Conservation (phyloP, 2,888 invertebrate genomes). For the Diploptera punctata region DNA sequence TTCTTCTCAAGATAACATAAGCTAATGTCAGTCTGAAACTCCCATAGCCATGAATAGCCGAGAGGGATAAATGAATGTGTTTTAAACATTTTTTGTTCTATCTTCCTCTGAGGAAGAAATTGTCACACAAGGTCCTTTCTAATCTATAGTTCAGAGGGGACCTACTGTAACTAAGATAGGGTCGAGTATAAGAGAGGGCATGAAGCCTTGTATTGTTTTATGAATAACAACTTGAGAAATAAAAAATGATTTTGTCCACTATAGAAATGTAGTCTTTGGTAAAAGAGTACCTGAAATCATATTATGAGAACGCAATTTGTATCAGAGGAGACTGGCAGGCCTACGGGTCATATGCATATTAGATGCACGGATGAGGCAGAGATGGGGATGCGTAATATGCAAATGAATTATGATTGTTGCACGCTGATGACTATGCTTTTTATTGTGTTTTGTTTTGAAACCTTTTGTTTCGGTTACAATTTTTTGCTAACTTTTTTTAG, state of each 20-base stretch:
- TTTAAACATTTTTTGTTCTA: constrained; percentile 30
- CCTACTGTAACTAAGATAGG: constrained; percentile 1
- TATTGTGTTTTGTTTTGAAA: constrained; percentile 6
- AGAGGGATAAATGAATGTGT: constrained; percentile 24
- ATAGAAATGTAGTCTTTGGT: constrained; percentile 12
- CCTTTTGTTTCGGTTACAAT: background rate
- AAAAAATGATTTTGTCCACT: constrained; percentile 9
- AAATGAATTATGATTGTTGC: background rate
- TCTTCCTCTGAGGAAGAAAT: constrained; percentile 1
- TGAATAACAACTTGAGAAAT: constrained; percentile 5
- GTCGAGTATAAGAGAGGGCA: background rate
- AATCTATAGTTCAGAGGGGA: background rate
- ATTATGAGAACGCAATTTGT: constrained; percentile 34
- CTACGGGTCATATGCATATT: background rate
- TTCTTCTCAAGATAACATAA: constrained; percentile 31
- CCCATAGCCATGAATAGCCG: background rate
- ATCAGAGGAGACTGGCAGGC: background rate
- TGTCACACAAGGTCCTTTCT: background rate
- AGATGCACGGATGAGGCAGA: background rate
- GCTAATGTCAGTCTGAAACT: constrained; percentile 7
- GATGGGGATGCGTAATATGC: background rate
- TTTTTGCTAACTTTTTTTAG: background rate
- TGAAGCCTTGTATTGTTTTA: constrained; percentile 16
- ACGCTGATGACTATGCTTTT: constrained; percentile 16
- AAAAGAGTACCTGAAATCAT: constrained; percentile 13